Percentiles rank a stretch among this genome's conserved stretches.
Evolutionary conservation across 2,797 vertebrate species (phyloP).

Genomic region (Tokudaia tokunoshimensis): DNA sequence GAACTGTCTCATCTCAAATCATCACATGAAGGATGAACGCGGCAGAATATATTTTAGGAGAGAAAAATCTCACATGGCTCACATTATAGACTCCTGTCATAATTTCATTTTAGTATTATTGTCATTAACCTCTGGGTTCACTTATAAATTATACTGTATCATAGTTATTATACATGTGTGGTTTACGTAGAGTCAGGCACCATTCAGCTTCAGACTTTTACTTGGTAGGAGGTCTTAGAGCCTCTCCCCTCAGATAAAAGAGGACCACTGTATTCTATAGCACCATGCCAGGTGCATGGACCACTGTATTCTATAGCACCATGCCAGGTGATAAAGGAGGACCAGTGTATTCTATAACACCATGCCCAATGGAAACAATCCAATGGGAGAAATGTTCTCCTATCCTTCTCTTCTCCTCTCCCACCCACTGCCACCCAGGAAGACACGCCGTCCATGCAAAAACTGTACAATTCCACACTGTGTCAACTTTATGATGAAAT

Average conservation of each 20-base stretch:
- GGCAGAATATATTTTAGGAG: neutral
- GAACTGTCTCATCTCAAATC: neutral
- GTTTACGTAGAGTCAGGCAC: too few relatives aligned
- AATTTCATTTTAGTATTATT: neutral
- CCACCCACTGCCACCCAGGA: neutral
- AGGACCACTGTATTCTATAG: neutral
- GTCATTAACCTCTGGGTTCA: neutral
- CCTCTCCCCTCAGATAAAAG: neutral
- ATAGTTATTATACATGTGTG: neutral
- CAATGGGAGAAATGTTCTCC: neutral
- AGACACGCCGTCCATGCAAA: neutral
- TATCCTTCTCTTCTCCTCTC: too few relatives aligned
- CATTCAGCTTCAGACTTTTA: neutral
- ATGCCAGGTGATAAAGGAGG: too few relatives aligned
- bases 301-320: neutral
- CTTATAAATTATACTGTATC: neutral
- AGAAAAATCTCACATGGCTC: neutral
- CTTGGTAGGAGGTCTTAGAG: neutral
- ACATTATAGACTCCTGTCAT: neutral
- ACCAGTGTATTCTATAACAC: neutral
- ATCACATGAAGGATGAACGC: neutral
- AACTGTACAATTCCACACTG: neutral
- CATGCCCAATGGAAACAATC: neutral
- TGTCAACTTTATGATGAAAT: neutral
- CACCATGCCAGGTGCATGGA: neutral